phyloP scores from a whole-genome alignment of 2,113 vertebrate species.

The Corydoras sp. region DNA sequence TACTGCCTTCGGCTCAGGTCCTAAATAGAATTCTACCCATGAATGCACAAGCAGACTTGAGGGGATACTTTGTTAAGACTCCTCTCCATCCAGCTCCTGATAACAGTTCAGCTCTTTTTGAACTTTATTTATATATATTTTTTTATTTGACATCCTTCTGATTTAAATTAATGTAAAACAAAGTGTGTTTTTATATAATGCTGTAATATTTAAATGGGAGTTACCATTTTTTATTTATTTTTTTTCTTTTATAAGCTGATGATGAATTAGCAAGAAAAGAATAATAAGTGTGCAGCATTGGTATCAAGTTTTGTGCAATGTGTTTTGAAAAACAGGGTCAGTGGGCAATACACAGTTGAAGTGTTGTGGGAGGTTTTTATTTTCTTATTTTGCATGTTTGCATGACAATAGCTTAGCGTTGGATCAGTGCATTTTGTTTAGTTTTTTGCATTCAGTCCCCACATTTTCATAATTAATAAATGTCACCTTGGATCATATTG shows the following conservation, averaged over 20 bases:
- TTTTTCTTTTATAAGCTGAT: too few relatives aligned
- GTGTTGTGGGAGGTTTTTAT: too few relatives aligned
- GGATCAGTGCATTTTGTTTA: constrained; percentile 28
- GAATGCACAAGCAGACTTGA: not conserved
- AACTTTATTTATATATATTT: constrained; percentile 33
- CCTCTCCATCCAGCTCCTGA: constrained; percentile 7
- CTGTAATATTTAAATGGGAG: not conserved
- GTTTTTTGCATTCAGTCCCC: not conserved
- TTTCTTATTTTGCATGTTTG: not conserved
- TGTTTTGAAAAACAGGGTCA: constrained; percentile 47
- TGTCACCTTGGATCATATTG: not conserved
- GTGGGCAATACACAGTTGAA: not conserved
- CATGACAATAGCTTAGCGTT: constrained; percentile 23
- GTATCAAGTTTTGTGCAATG: constrained; percentile 41
- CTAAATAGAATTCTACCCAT: constrained; percentile 7
- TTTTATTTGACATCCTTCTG: not conserved
- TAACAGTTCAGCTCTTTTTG: constrained; percentile 43
- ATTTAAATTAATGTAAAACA: not conserved
- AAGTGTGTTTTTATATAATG: not conserved
- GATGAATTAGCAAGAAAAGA: too few relatives aligned
- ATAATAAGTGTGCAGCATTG: constrained; percentile 34
- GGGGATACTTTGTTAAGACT: not conserved
- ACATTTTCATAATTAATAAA: constrained; percentile 35
- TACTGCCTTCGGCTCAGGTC: not conserved
- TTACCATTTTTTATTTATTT: too few relatives aligned